These are phyloP conservation scores for Lepidurus packardi DNA, from an alignment of 1,140 invertebrate species.

Conservation along the genomic window DNA sequence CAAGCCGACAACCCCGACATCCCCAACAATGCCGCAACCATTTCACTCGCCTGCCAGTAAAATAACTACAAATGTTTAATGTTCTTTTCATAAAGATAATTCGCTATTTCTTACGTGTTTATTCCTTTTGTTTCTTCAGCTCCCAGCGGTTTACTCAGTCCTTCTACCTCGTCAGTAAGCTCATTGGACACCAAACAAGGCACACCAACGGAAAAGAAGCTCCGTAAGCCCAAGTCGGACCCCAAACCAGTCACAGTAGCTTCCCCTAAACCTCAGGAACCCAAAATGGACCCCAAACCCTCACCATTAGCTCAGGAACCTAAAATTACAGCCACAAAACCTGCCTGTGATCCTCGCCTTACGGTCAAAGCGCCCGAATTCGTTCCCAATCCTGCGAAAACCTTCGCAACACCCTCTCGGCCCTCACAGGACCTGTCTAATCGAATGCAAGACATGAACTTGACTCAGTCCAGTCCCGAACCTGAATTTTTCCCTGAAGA, in stretches of 20 bases:
- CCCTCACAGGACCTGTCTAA: background rate
- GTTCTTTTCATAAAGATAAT: background rate
- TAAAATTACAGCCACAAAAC: background rate
- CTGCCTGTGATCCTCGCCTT: background rate
- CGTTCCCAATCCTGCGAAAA: background rate
- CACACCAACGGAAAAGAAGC: background rate
- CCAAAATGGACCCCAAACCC: background rate
- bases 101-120: background rate
- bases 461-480: background rate
- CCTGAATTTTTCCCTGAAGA: background rate
- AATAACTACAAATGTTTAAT: no score
- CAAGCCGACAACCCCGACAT: background rate
- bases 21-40: background rate
- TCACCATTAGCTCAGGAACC: background rate
- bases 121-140: background rate
- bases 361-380: constrained; percentile 6
- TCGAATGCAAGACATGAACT: background rate
- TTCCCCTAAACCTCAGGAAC: background rate
- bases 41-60: background rate
- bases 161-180: background rate
- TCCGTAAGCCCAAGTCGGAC: background rate
- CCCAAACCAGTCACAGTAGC: background rate
- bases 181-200: background rate
- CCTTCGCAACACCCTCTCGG: background rate
- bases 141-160: background rate